These are phyloP conservation scores for Myiagra hebetior DNA, from an alignment of 2,113 vertebrate species.

Conservation along the genomic window DNA sequence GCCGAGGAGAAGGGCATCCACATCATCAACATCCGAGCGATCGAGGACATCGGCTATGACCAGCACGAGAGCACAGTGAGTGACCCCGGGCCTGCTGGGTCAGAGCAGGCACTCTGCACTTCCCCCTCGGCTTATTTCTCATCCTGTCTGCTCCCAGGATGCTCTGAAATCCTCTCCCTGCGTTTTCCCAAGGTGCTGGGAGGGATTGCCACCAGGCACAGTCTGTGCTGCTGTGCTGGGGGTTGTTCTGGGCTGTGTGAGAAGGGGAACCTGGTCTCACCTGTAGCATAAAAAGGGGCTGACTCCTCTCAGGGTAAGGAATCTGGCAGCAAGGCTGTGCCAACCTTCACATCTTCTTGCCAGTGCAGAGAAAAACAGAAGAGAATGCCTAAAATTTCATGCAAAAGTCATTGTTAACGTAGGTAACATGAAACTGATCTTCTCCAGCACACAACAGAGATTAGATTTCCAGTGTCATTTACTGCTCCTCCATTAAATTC, in stretches of 20 bases:
- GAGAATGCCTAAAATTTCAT: neutral
- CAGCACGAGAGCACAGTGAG: slow-evolving; percentile 82
- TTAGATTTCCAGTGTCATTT: neutral
- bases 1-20: slow-evolving; percentile 74
- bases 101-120: neutral
- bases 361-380: neutral
- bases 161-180: neutral
- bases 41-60: slow-evolving; percentile 72
- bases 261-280: neutral
- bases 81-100: neutral
- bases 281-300: neutral
- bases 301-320: neutral
- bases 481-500: neutral
- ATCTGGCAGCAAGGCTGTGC: neutral
- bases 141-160: neutral
- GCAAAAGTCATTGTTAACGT: neutral
- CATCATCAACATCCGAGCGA: slow-evolving; percentile 63
- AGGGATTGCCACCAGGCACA: neutral
- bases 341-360: neutral
- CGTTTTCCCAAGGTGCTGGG: neutral
- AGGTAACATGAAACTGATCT: neutral
- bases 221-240: neutral
- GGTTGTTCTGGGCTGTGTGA: neutral
- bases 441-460: neutral
- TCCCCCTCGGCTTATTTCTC: neutral